Base-by-base conservation (phyloP, 2,888 invertebrate genomes). In the Callosobruchus maculatus region DNA sequence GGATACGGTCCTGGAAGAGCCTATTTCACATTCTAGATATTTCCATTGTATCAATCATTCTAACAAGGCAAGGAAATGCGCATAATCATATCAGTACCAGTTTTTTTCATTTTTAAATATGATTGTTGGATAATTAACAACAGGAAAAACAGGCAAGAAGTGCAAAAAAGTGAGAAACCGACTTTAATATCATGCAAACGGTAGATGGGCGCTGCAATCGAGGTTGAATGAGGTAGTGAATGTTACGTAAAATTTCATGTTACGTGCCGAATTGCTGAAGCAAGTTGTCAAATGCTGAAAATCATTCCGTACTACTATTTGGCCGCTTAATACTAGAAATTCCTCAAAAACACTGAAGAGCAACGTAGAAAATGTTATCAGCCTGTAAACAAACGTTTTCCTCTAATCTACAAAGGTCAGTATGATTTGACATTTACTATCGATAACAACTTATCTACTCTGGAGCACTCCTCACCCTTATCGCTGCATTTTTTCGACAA, bases 371-470 rank as follows among this genome's bases (percentile, higher is more conserved):
- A 30, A 85, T 85, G 85, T 83, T 85, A 83, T 85, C 84, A 71
- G 77, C 82, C 22, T 85, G 83, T 80, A 85, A 84, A 82, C 84
- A 84, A 77, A 80, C 82, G 49, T 77, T 83, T 73, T 80, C 83
- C 74, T 76, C 81, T 68, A 81, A 80, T 78, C 75, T 85, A 20
- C 84, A 84, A 83, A 85, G 85, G 85, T 85, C 81, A 84, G 85
- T 84, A 82, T 78, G 69, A 70, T 70, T 77, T 77, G 74, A 74
- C 76, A 74, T 74, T 71, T 68, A 20, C 68, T 21, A 4, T 49
- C 13, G 49, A 49, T 49, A 49, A 18, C 70, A 67, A n/a, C n/a
- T 49, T 49, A 49, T 49, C 49, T 49, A 49, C 49, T 49, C 49
- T 49, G 5, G 13, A 49, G 49, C 49, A 49, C 49, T 49, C 49